Percentiles rank a stretch among this genome's conserved stretches.
Conservation (phyloP, 2,888 invertebrate species). For the Seira musarum region DNA sequence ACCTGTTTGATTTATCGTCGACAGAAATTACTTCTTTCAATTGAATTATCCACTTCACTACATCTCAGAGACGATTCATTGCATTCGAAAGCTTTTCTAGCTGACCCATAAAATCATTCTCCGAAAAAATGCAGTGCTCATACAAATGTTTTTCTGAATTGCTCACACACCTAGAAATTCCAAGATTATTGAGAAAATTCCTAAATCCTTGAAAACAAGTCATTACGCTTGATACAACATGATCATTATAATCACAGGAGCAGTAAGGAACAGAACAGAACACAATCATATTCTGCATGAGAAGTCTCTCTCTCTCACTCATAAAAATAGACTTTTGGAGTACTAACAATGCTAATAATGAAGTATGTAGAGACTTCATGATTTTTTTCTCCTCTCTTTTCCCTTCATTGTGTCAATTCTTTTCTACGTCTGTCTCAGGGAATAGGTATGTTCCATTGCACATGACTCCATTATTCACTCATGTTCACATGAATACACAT, state of each 20-base stretch:
- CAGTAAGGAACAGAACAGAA: too few relatives aligned
- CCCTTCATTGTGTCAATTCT: slow-evolving; percentile 38
- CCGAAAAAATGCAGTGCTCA: neutral
- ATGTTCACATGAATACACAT: neutral
- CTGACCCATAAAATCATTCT: slow-evolving; percentile 20
- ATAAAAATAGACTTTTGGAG: too few relatives aligned
- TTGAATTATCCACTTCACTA: too few relatives aligned
- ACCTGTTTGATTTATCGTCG: too few relatives aligned
- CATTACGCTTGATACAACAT: slow-evolving; percentile 51
- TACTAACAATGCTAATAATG: slow-evolving; percentile 52
- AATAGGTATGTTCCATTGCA: slow-evolving; percentile 26
- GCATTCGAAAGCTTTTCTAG: too few relatives aligned
- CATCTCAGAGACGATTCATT: too few relatives aligned
- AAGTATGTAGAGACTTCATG: slow-evolving; percentile 18
- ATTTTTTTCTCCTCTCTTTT: too few relatives aligned
- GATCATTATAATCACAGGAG: neutral
- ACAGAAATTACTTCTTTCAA: too few relatives aligned
- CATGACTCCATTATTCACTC: slow-evolving; percentile 46
- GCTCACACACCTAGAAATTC: slow-evolving; percentile 40
- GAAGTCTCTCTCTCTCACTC: too few relatives aligned
- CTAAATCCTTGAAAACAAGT: slow-evolving; percentile 31
- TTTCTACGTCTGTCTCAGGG: slow-evolving; percentile 11
- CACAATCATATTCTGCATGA: slow-evolving; percentile 11
- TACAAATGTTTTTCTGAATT: too few relatives aligned
- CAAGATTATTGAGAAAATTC: neutral